Evolutionary conservation across 2,888 invertebrate species (phyloP).

Genomic region (Drosophila helvetica): DNA sequence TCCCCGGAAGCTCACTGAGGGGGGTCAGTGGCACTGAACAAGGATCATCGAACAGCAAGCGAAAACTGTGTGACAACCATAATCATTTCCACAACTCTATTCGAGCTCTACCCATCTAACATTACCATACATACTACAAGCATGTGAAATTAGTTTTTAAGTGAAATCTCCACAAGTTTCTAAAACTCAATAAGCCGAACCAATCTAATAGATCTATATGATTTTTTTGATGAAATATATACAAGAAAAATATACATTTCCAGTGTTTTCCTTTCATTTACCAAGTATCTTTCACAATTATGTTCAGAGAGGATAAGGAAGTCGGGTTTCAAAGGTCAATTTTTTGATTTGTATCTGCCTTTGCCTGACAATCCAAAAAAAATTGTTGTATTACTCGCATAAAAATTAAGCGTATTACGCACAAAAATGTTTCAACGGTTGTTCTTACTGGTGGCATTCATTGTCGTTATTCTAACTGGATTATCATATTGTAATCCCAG

Average conservation of each 20-base stretch:
- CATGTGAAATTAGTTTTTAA: slow-evolving; percentile 60
- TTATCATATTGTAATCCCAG: not conserved
- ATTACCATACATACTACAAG: slow-evolving; percentile 62
- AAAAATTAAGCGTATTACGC: not conserved
- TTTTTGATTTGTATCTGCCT: too few species aligned
- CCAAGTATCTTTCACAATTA: too few species aligned
- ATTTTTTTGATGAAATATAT: slow-evolving; percentile 11
- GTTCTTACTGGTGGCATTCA: not conserved
- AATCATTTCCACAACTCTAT: not conserved
- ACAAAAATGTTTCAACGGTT: not conserved
- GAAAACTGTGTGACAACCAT: slow-evolving; percentile 25
- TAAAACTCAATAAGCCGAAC: slow-evolving; percentile 59
- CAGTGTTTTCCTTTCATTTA: not conserved
- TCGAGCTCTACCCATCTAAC: slow-evolving; percentile 5
- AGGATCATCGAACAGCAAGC: slow-evolving; percentile 5
- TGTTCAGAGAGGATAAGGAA: too few species aligned
- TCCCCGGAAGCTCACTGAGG: slow-evolving; percentile 58
- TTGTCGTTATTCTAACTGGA: not conserved
- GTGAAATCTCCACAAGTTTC: slow-evolving; percentile 47
- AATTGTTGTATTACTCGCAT: not conserved
- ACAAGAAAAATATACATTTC: slow-evolving; percentile 1
- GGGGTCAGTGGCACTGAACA: slow-evolving; percentile 48
- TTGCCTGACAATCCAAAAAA: not conserved
- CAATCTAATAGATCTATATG: slow-evolving; percentile 11
- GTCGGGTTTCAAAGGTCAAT: not conserved